Evolutionary conservation across 1,140 invertebrate genomes (phyloP).

Genomic region (Mamestra configurata): DNA sequence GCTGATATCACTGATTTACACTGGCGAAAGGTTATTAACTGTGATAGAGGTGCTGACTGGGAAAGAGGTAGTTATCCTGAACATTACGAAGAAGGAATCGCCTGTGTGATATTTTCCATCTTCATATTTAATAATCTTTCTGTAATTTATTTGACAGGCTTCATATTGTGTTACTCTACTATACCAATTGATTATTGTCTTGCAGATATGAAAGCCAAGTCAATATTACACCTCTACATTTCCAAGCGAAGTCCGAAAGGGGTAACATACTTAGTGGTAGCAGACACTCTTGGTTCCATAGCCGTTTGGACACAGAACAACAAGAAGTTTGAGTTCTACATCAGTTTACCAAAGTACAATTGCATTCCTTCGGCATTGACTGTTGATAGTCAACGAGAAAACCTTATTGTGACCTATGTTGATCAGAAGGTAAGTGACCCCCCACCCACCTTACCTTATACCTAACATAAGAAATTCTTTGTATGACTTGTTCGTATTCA

Average conservation of each 20-base stretch:
- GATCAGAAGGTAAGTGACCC: slow-evolving; percentile 90
- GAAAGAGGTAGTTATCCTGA: no score
- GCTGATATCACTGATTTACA: no score
- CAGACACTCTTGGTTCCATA: slow-evolving; percentile 89
- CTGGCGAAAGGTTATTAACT: no score
- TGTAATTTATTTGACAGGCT: no score
- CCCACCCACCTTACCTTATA: no score
- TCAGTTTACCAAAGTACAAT: slow-evolving; percentile 90
- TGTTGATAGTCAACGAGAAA: slow-evolving; percentile 88
- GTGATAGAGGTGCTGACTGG: no score
- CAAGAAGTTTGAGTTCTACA: slow-evolving; percentile 85
- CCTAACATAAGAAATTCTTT: no score
- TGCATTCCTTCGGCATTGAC: slow-evolving; percentile 90
- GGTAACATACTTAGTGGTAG: slow-evolving; percentile 89
- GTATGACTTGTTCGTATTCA: no score
- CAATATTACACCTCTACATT: slow-evolving; percentile 85
- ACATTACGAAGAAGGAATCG: no score
- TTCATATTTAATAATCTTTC: no score
- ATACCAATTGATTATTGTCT: slow-evolving; percentile 61
- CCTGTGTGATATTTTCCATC: no score
- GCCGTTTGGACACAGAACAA: slow-evolving; percentile 88
- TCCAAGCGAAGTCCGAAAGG: slow-evolving; percentile 83
- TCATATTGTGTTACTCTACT: no score
- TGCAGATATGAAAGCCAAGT: slow-evolving; percentile 86
- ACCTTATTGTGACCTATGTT: slow-evolving; percentile 91